Percentiles rank a stretch among this genome's conserved stretches.
Conservation (phyloP, 2,888 invertebrate species). For the Athalia rosae region DNA sequence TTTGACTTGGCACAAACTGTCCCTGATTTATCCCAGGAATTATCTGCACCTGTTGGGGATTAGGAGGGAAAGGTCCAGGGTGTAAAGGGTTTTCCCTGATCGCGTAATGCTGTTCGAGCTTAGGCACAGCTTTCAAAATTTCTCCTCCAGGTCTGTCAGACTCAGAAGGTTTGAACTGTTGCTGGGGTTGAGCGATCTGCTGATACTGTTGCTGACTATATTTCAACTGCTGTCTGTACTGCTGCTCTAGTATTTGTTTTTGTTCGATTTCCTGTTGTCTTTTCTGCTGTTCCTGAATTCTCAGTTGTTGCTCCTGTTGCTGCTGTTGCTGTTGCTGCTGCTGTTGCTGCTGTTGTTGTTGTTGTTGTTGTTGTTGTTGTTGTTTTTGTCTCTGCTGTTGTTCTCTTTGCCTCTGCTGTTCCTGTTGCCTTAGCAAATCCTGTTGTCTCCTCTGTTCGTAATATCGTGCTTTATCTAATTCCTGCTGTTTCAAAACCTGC, state of each 20-base stretch:
- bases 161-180: slow-evolving; percentile 47
- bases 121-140: slow-evolving; percentile 84
- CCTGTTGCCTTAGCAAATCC: slow-evolving; percentile 62
- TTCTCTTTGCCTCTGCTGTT: slow-evolving; percentile 60
- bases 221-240: slow-evolving; percentile 69
- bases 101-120: slow-evolving; percentile 83
- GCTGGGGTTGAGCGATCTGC: slow-evolving; percentile 74
- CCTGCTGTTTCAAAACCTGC: slow-evolving; percentile 58
- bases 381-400: slow-evolving; percentile 55
- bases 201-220: slow-evolving; percentile 69
- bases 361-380: slow-evolving; percentile 58
- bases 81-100: slow-evolving; percentile 70
- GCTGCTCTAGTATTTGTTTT: slow-evolving; percentile 64
- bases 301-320: slow-evolving; percentile 54
- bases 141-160: slow-evolving; percentile 82
- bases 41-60: slow-evolving; percentile 56
- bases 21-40: slow-evolving; percentile 54
- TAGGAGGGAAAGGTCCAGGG: slow-evolving; percentile 70
- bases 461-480: slow-evolving; percentile 61
- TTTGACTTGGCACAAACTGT: slow-evolving; percentile 77
- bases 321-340: slow-evolving; percentile 57
- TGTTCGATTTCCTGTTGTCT: slow-evolving; percentile 60
- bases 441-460: slow-evolving; percentile 67
- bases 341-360: slow-evolving; percentile 50
- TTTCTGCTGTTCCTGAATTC: slow-evolving; percentile 61